A percentile compares a stretch with the other conserved stretches of the same genome.
phyloP scores from a whole-genome alignment of 2,797 vertebrate species.

The Darevskia mixta region DNA sequence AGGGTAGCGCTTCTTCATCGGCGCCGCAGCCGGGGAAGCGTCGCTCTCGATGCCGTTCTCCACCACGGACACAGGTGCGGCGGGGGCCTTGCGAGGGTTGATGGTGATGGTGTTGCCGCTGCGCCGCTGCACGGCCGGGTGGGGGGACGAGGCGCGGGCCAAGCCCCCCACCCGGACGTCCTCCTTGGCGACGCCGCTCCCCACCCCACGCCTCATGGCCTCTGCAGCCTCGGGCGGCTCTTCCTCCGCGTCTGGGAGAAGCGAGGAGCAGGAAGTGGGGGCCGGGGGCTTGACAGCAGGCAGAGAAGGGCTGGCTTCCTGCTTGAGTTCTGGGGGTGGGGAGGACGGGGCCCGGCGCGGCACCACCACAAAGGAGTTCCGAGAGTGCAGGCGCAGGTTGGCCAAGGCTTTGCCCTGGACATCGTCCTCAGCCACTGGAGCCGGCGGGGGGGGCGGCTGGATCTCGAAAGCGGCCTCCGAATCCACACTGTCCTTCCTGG shows the following conservation, averaged over 20 bases:
- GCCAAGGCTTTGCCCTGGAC: constrained; percentile 43
- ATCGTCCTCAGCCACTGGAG: constrained; percentile 21
- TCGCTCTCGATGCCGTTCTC: constrained; percentile 52
- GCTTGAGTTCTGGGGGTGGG: constrained; percentile 38
- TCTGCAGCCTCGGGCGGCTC: constrained; percentile 53
- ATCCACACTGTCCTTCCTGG: not conserved
- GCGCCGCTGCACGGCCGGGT: constrained; percentile 78
- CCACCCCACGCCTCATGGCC: constrained; percentile 35
- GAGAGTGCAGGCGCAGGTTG: constrained; percentile 29
- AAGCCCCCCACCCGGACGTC: constrained; percentile 23
- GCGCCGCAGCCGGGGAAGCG: constrained; percentile 8
- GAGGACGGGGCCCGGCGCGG: constrained; percentile 30
- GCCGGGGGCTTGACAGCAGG: constrained; percentile 36
- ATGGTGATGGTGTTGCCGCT: constrained; percentile 91
- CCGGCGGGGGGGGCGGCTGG: not conserved
- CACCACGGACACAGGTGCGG: constrained; percentile 3
- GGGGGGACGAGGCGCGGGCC: constrained; percentile 62
- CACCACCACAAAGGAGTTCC: constrained; percentile 39
- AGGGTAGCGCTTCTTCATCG: constrained; percentile 88
- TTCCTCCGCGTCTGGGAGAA: constrained; percentile 33
- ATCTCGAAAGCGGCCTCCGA: not conserved
- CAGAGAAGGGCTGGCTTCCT: constrained; percentile 59
- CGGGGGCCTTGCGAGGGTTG: constrained; percentile 79
- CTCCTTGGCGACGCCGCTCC: constrained; percentile 47
- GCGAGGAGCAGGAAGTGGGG: constrained; percentile 54